Base-by-base conservation (phyloP, 2,113 vertebrate species). In the Caloenas nicobarica region DNA sequence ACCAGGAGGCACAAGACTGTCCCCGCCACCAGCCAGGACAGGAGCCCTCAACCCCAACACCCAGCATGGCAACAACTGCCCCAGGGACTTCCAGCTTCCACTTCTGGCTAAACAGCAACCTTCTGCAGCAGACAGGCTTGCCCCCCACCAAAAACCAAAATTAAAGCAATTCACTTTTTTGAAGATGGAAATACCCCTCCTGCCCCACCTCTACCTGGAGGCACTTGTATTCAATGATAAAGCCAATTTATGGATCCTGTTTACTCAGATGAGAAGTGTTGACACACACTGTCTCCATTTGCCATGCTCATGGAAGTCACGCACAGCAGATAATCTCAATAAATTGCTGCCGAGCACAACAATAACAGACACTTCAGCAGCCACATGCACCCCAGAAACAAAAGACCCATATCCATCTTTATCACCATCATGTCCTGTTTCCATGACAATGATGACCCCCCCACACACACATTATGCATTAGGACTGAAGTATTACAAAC, bases 291-390 rank as follows among this genome's bases (percentile, higher is more conserved):
- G 9, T 15, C n/a, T 88, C 51, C 5, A 11, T 11, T 72, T 18
- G 31, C 36, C 3, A 4, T 11, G 26, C 53, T 68, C 2, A 1
- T 11, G 19, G 31, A 92, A 80, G 62, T 72, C 0, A 0, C 31
- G 40, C 12, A 11, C 33, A 80, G 60, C 26, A 57, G 62, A 76
- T 44, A 71, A 88, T 31, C 34, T 58, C 74, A 80, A 73, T 50
- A 82, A 91, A 91, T 10, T 71, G 21, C 48, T 2, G 2, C 40
- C 2, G 1, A 95, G 26, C 58, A 74, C 48, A 72, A 54, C 61
- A 89, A 22, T 24, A 88, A 86, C 64, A 91, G 48, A 71, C 61
- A 38, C 69, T 78, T 83, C 46, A 91, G 71, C 23, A 61, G 66
- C 36, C 70, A 89, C 22, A 68, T 0, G 5, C 26, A 86, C 23